Base-by-base conservation (phyloP, 2,888 invertebrate species). In the Antitype chi region DNA sequence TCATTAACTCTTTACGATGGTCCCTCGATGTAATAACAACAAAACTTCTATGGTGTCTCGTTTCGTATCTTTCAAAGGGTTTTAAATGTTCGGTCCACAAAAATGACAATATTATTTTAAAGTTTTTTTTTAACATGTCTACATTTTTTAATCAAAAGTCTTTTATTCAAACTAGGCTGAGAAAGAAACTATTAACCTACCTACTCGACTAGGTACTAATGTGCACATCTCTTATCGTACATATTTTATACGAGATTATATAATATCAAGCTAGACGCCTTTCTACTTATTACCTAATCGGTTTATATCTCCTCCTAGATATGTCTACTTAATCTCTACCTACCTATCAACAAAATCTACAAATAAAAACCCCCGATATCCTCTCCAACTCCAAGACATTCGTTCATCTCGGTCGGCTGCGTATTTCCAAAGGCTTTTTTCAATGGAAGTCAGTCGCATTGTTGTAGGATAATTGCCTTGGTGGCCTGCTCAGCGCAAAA, bases 401-500 rank as follows among this genome's bases (percentile, higher is more conserved):
- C 78, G 77, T 76, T 72, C 79, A 80, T 81, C 72, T 84, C 67
- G 59, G 70, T 82, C 75, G 75, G 55, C 72, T 79, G 78, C 64
- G 67, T 73, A 74, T 85, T 87, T 83, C 82, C 76, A 83, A 86
- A 87, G 80, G 81, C 78, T 84, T 87, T 86, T 87, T 87, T 86
- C 76, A 85, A 88, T 84, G 85, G 81, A 78, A 64, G 79, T 82
- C 85, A 72, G 80, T 79, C 79, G 84, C 87, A 91, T 91, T 92
- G 91, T 91, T 87, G 82, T 85, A 81, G 78, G 84, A 88, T 91
- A 90, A 92, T 92, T 90, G 91, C 88, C 84, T 78, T 25, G 77
- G 85, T 82, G 85, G 84, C 79, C 85, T 62, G 78, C 71, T 52
- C 83, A 66, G 70, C 84, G 84, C 85, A 87, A 90, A 91, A 92